Evolutionary conservation across 2,113 vertebrate species (phyloP).

Genomic region (Syngnathus floridae): DNA sequence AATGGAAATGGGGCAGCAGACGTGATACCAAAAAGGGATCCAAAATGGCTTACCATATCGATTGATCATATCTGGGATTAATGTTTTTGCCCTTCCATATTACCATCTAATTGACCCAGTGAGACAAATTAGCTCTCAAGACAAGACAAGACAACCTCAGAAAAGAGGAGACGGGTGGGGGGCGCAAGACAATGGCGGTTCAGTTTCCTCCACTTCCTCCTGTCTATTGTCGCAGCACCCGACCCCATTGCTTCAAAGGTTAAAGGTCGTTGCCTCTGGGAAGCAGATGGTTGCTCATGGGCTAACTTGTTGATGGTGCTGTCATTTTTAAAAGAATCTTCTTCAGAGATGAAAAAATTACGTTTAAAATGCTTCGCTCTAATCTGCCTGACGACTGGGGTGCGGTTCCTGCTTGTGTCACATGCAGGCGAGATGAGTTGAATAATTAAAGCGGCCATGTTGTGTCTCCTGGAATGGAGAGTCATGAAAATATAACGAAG

Average conservation of each 20-base stretch:
- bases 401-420: constrained; percentile 6
- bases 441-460: constrained; percentile 67
- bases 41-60: neutral
- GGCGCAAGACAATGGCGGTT: constrained; percentile 5
- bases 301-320: constrained; percentile 15
- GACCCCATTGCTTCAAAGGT: constrained; percentile 19
- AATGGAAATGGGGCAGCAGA: neutral
- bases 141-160: constrained; percentile 1
- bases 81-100: neutral
- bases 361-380: neutral
- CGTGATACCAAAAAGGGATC: neutral
- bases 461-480: constrained; percentile 49
- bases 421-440: constrained; percentile 22
- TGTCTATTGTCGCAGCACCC: constrained; percentile 37
- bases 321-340: constrained; percentile 28
- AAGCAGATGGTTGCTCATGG: constrained; percentile 54
- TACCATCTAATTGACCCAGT: constrained; percentile 4
- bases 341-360: neutral
- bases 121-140: constrained; percentile 6
- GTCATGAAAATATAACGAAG: constrained; percentile 69
- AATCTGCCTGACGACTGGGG: constrained; percentile 56
- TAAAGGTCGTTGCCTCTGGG: constrained; percentile 40
- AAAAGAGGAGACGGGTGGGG: neutral
- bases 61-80: neutral
- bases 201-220: constrained; percentile 35